Base-by-base conservation (phyloP, 2,888 invertebrate species). In the Amphipoea lucens region DNA sequence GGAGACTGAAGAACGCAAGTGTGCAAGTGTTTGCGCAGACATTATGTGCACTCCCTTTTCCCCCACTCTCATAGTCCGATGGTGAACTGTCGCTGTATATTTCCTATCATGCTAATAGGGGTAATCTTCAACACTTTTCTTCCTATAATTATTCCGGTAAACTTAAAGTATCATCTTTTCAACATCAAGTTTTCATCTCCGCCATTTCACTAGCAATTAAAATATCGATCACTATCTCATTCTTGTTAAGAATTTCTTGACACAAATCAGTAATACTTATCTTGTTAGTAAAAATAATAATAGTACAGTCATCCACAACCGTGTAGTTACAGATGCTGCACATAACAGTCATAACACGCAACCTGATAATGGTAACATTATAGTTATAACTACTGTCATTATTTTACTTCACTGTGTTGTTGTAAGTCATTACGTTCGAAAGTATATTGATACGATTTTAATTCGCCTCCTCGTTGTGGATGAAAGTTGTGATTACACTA, bases 391-490 rank as follows among this genome's bases (percentile, higher is more conserved):
- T 42, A 51, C 72, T 66, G 45, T 60, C 76, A 79, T 86, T 85
- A 78, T 76, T 78, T 63, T 60, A 77, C 36, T 78, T 70, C 67
- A 78, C 74, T 81, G 60, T 51, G 54, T 76, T 71, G 62, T 63
- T 78, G 65, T 81, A 76, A 81, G 85, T 84, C 75, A 84, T 87
- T 87, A 81, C 57, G 67, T n/a, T 81, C 12, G 88, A 86, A 87
- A 81, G 87, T 74, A 60, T 74, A 86, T 86, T 86, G 87, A 85
- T 85, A 80, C 62, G 85, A 78, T 84, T 85, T 87, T 85, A 85
- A 85, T 85, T 81, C 69, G 7, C 62, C n/a, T 68, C 48, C 62
- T 72, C 57, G 60, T 65, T 29, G 73, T 77, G 42, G 77, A 79
- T 85, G 87, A 87, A 87, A 84, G 81, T 78, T 73, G 29, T 73